Percentiles rank a stretch among this genome's conserved stretches.
These are phyloP conservation scores for Hybognathus amarus DNA, from an alignment of 2,797 vertebrate genomes.

Conservation along the genomic window DNA sequence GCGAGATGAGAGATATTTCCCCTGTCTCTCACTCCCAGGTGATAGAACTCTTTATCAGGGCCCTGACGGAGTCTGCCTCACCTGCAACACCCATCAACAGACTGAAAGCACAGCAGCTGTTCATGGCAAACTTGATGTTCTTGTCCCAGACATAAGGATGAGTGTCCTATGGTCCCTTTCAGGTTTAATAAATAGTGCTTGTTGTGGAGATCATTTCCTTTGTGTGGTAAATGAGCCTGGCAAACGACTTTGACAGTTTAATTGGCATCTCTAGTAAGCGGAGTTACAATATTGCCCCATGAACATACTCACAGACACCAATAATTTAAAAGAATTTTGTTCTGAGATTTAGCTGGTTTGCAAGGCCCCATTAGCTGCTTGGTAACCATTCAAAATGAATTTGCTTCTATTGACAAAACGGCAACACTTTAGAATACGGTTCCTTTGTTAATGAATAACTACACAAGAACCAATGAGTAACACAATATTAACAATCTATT, in stretches of 20 bases:
- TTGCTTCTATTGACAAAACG: background rate
- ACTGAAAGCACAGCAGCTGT: slow-evolving; percentile 35
- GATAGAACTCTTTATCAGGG: slow-evolving; percentile 57
- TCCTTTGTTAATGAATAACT: too few species aligned
- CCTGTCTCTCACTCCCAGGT: slow-evolving; percentile 57
- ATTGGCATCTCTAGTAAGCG: slow-evolving; percentile 21
- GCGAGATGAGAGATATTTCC: slow-evolving; percentile 66
- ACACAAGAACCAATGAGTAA: too few species aligned
- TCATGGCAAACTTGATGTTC: slow-evolving; percentile 41
- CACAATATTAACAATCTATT: too few species aligned
- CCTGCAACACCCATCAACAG: slow-evolving; percentile 41
- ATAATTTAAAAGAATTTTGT: background rate
- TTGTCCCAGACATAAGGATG: slow-evolving; percentile 9
- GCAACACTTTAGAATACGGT: too few species aligned
- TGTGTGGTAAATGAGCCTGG: slow-evolving; percentile 37
- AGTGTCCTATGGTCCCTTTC: slow-evolving; percentile 29
- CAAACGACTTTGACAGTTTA: slow-evolving; percentile 34
- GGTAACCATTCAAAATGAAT: background rate
- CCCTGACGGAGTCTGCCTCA: slow-evolving; percentile 47
- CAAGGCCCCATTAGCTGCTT: background rate
- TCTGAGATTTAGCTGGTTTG: background rate
- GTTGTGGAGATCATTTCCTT: slow-evolving; percentile 16
- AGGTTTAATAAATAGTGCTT: slow-evolving; percentile 13
- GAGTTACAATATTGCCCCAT: background rate
- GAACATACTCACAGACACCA: background rate